Conservation (phyloP, 2,888 invertebrate genomes). For the Melieria crassipennis region DNA sequence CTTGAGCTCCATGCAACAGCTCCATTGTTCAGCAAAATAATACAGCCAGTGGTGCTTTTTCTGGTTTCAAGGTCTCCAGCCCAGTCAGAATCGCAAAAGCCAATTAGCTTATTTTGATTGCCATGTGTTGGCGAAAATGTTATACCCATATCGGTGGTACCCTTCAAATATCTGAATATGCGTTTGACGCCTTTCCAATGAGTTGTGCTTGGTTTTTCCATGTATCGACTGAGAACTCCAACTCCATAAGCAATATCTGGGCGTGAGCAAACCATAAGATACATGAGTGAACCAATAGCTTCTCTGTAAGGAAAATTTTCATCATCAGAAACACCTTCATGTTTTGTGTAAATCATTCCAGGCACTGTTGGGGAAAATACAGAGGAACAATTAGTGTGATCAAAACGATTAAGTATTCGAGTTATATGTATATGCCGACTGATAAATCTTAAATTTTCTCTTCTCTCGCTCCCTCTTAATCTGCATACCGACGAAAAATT, state of each 20-base stretch:
- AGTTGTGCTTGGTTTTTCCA: constrained; percentile 17
- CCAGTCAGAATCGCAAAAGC: not conserved
- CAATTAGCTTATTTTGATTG: not conserved
- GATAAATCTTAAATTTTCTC: constrained; percentile 5
- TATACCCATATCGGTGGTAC: constrained; percentile 20
- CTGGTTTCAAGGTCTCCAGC: constrained; percentile 27
- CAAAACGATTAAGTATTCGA: constrained; percentile 25
- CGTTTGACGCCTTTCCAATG: constrained; percentile 29
- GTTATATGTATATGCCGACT: constrained; percentile 13
- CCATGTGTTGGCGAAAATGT: constrained; percentile 11
- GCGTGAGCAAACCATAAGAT: constrained; percentile 20
- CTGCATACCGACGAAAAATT: constrained; percentile 32
- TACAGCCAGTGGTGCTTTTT: constrained; percentile 25
- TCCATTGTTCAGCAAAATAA: not conserved
- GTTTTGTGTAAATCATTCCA: constrained; percentile 7
- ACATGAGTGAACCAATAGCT: constrained; percentile 30
- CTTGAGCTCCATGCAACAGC: constrained; percentile 2
- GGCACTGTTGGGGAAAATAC: constrained; percentile 25
- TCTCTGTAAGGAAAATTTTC: constrained; percentile 30
- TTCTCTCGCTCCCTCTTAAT: constrained; percentile 17
- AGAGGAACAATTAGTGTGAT: constrained; percentile 19
- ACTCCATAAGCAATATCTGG: constrained; percentile 31
- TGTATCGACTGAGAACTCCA: constrained; percentile 26
- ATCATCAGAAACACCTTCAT: not conserved
- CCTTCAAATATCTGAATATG: constrained; percentile 30